A percentile compares a stretch with the other conserved stretches of the same genome.
Evolutionary conservation across 2,797 vertebrate species (phyloP).

Genomic region (Ficedula albicollis): DNA sequence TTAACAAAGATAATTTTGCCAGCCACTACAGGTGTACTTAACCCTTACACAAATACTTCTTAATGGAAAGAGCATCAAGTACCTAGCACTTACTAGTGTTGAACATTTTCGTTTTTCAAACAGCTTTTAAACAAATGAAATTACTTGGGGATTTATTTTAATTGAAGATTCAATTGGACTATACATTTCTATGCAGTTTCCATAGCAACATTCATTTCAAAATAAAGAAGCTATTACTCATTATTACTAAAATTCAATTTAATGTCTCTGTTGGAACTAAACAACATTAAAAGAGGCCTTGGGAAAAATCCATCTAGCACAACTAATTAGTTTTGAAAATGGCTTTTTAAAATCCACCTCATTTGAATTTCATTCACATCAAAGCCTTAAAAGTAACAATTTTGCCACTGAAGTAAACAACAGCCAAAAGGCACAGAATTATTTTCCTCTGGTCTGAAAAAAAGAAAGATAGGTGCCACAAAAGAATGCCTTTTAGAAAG

Average conservation of each 20-base stretch:
- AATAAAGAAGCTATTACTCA: slow-evolving; percentile 75
- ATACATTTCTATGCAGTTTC: slow-evolving; percentile 74
- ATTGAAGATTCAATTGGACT: slow-evolving; percentile 71
- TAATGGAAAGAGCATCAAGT: slow-evolving; percentile 22
- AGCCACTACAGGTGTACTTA: background rate
- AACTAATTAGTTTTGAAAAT: slow-evolving; percentile 77
- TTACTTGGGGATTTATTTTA: slow-evolving; percentile 75
- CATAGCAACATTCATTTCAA: slow-evolving; percentile 75
- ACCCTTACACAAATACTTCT: background rate
- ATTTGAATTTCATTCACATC: slow-evolving; percentile 68
- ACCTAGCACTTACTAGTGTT: slow-evolving; percentile 25
- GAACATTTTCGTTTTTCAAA: slow-evolving; percentile 42
- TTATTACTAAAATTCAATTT: slow-evolving; percentile 81
- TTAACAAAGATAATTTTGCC: slow-evolving; percentile 18
- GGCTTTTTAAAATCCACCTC: slow-evolving; percentile 65
- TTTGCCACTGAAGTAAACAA: slow-evolving; percentile 59
- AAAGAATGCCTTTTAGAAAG: background rate
- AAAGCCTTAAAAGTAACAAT: slow-evolving; percentile 60
- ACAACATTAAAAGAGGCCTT: slow-evolving; percentile 72
- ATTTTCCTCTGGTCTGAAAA: slow-evolving; percentile 4
- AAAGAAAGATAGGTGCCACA: background rate
- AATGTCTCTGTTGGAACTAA: slow-evolving; percentile 73
- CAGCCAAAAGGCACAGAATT: slow-evolving; percentile 21
- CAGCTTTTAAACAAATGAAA: slow-evolving; percentile 72
- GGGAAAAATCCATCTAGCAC: slow-evolving; percentile 65